phyloP scores from a whole-genome alignment of 1,140 invertebrate species.

The Micrasema minimum region DNA sequence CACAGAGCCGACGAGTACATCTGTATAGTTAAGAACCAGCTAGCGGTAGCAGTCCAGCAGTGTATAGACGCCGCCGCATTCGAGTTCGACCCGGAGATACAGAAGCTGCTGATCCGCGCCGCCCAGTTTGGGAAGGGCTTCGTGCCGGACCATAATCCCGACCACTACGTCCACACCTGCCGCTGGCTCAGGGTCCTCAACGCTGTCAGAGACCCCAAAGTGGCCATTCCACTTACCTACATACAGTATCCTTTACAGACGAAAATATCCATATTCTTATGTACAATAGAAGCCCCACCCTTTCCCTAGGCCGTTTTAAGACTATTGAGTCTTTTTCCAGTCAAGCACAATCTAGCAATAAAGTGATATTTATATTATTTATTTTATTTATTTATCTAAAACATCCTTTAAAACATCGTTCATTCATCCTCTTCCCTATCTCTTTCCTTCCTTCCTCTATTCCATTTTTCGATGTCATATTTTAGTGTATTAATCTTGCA shows the following conservation, averaged over 20 bases:
- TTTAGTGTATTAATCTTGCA: no score
- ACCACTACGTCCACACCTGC: constrained; percentile 90
- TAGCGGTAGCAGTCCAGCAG: constrained; percentile 83
- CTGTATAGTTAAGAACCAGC: constrained; percentile 82
- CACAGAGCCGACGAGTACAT: constrained; percentile 95
- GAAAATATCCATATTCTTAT: neutral
- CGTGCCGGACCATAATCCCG: constrained; percentile 79
- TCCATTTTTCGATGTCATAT: no score
- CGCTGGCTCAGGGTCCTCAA: constrained; percentile 90
- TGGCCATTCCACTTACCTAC: constrained; percentile 92
- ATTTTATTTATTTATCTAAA: no score
- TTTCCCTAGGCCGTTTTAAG: no score
- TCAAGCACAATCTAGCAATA: no score
- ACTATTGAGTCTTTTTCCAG: no score
- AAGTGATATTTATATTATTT: no score
- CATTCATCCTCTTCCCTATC: no score
- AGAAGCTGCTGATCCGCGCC: constrained; percentile 90
- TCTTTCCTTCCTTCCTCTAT: no score
- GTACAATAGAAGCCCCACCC: no score
- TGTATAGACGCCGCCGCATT: constrained; percentile 93
- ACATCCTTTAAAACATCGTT: no score
- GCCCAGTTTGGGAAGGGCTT: constrained; percentile 97
- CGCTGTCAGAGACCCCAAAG: constrained; percentile 84
- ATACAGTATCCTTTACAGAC: constrained; percentile 84
- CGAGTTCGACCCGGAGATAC: constrained; percentile 87